phyloP scores from a whole-genome alignment of 2,797 vertebrate species.

The Meda fulgida region DNA sequence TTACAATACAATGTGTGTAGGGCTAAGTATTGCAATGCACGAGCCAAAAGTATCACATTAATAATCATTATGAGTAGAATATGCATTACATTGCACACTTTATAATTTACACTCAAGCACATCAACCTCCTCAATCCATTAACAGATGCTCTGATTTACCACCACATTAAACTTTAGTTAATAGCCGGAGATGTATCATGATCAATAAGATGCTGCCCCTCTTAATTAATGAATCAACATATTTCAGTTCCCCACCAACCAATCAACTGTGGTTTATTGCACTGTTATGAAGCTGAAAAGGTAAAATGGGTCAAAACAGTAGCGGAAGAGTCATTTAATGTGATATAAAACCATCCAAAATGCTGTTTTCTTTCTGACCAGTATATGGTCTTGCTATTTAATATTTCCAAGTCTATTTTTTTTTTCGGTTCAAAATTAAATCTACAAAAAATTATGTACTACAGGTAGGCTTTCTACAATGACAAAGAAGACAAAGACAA shows the following conservation, averaged over 20 bases:
- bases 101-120: neutral
- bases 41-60: neutral
- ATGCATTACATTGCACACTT: neutral
- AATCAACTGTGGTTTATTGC: slow-evolving; percentile 21
- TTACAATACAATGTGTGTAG: neutral
- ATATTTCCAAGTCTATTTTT: neutral
- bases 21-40: neutral
- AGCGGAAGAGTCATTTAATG: neutral
- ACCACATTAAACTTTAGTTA: slow-evolving; percentile 17
- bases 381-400: neutral
- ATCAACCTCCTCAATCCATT: slow-evolving; percentile 5
- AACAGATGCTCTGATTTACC: neutral
- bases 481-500: neutral
- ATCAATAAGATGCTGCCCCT: slow-evolving; percentile 32
- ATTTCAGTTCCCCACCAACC: neutral
- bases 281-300: neutral
- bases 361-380: neutral
- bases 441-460: neutral
- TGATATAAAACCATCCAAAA: neutral
- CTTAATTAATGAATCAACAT: slow-evolving; percentile 4
- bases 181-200: neutral
- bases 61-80: slow-evolving; percentile 6
- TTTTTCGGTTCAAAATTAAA: neutral
- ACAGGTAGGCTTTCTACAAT: neutral
- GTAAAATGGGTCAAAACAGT: neutral